A percentile compares a stretch with the other conserved stretches of the same genome.
These are phyloP conservation scores for Austrofundulus limnaeus DNA, from an alignment of 2,113 vertebrate species.

Conservation along the genomic window DNA sequence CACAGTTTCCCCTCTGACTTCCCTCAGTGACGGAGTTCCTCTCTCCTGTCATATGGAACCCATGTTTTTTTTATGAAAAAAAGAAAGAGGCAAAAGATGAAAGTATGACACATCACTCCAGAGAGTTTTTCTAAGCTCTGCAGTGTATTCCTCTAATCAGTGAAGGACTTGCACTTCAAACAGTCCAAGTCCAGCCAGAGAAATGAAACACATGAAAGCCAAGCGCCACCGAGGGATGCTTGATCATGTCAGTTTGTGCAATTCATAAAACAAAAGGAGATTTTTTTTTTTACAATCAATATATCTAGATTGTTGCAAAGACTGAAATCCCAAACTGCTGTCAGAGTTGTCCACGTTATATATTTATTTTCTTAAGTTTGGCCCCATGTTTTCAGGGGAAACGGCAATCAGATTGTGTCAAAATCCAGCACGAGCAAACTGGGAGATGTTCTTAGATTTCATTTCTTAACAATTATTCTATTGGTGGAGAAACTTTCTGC, in stretches of 20 bases:
- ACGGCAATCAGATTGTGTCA: slow-evolving; percentile 3
- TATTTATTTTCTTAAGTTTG: slow-evolving; percentile 19
- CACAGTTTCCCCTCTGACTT: slow-evolving; percentile 40
- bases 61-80: slow-evolving; percentile 16
- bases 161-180: slow-evolving; percentile 55
- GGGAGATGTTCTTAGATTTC: slow-evolving; percentile 46
- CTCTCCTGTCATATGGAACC: slow-evolving; percentile 23
- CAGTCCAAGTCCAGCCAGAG: slow-evolving; percentile 16
- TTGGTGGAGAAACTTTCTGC: slow-evolving; percentile 39
- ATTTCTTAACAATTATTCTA: slow-evolving; percentile 43
- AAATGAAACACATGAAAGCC: slow-evolving; percentile 36
- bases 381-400: slow-evolving; percentile 27
- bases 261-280: slow-evolving; percentile 15
- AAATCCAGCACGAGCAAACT: slow-evolving; percentile 50
- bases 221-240: slow-evolving; percentile 14
- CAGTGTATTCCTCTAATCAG: slow-evolving; percentile 45
- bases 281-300: neutral
- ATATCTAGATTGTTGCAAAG: neutral
- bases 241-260: slow-evolving; percentile 26
- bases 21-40: slow-evolving; percentile 22
- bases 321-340: neutral
- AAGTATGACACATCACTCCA: slow-evolving; percentile 47
- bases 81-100: slow-evolving; percentile 40
- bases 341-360: neutral
- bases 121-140: slow-evolving; percentile 40